Base-by-base conservation (phyloP, 2,888 invertebrate genomes). In the Aproaerema taeniolella region DNA sequence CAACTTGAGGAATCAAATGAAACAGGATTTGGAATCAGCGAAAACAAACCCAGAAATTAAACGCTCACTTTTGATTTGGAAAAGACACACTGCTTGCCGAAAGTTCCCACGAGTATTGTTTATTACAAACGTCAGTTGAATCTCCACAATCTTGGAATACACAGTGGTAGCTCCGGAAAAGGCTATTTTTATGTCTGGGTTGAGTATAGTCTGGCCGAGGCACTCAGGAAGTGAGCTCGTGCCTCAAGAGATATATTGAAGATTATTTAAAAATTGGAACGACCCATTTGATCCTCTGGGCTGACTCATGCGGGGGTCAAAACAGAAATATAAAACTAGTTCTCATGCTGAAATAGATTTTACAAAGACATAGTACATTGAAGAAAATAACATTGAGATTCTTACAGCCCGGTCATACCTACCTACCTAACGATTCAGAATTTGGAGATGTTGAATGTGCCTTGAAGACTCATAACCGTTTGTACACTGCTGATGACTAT, bases 61-160 rank as follows among this genome's bases (percentile, higher is more conserved):
- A 39, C 39, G 5, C 25, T 47, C 9, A 45, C 45, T 2, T 47
- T 47, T 41, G 47, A 47, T 31, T 43, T 55, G 38, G 46, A 53
- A 49, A 49, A 53, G 40, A 54, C 49, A 8, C 47, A 47, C 13
- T 39, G 47, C 24, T 33, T 54, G 31, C 50, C 52, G 2, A 38
- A 41, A 41, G 12, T 53, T 20, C 50, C 57, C 11, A 56, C 54
- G n/a, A 48, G 43, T 42, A 49, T 55, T 17, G 41, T 53, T 35
- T 54, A 50, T 41, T 55, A 54, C 17, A 55, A 55, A 31, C 39
- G 55, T 6, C 55, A 58, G 30, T 42, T 58, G 10, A 55, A 55
- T 46, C 39, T 60, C 2, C 47, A 55, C 41, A 60, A 56, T 36
- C 40, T 46, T 24, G 53, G 52, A 1, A 45, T 58, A 31, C 52